Base-by-base conservation (phyloP, 2,113 vertebrate genomes). In the Otolemur garnettii region DNA sequence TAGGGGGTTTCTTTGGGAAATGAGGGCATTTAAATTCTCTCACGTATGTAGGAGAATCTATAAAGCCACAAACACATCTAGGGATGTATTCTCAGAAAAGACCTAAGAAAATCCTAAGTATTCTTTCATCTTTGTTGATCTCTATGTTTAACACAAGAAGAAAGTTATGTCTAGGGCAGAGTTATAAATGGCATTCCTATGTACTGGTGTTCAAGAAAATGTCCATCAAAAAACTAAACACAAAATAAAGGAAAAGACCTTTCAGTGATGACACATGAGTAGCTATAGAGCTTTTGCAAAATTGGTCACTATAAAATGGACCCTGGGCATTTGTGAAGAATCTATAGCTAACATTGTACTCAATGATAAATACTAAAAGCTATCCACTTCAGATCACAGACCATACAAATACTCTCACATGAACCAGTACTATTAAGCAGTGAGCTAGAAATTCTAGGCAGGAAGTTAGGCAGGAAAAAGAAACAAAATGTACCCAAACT, bases 101-200 rank as follows among this genome's bases (percentile, higher is more conserved):
- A 53, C 17, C 14, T 28, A 14, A 82, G 71, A 57, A 91, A 82
- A 86, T 0, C 3, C 14, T 42, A 50, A 19, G 2, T n/a, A 81
- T 79, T n/a, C 6, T 88, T 79, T n/a, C 8, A 45, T 62, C 22
- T 89, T 92, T 35, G 35, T 60, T 80, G 5, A 1, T 60, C 28
- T 66, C 9, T 91, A 18, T 11, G 35, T 1, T 83, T 26, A 50
- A 1, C 33, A 28, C 35, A 87, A 59, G 33, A 38, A 87, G 55
- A 62, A 97, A 90, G 50, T 60, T 89, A 83, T 83, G 50, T 10
- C 12, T 86, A 84, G 82, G 64, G 22, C 38, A 84, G 78, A 55
- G 30, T 12, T 96, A 11, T 30, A 60, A 57, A 78, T 30, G n/a
- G 35, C 11, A 55, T 28, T 18, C 5, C 33, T 77, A 35, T 84